phyloP scores from a whole-genome alignment of 2,888 invertebrate genomes.

The Leptinotarsa haldemani region DNA sequence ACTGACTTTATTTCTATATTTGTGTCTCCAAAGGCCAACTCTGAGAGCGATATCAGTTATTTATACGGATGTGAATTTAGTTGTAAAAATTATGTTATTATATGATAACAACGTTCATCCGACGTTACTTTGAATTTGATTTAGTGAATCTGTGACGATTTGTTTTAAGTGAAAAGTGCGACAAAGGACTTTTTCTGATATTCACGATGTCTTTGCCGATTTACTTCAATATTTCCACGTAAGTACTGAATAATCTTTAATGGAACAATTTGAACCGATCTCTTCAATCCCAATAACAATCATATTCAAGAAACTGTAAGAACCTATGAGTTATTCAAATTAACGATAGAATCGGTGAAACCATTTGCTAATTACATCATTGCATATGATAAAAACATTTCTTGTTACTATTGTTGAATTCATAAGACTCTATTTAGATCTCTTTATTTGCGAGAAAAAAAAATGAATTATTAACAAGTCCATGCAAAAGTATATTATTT shows the following conservation, averaged over 20 bases:
- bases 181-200: not conserved
- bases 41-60: conserved; percentile 36
- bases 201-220: conserved; percentile 32
- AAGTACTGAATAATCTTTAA: conserved; percentile 5
- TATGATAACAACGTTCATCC: not conserved
- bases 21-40: conserved; percentile 37
- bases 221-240: conserved; percentile 42
- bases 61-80: conserved; percentile 38
- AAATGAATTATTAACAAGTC: too few relatives aligned
- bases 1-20: conserved; percentile 35
- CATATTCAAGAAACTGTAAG: too few relatives aligned
- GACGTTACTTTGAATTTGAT: conserved; percentile 3
- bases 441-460: too few relatives aligned
- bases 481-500: too few relatives aligned
- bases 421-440: too few relatives aligned
- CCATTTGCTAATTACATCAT: too few relatives aligned
- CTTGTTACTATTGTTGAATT: too few relatives aligned
- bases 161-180: conserved; percentile 11
- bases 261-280: too few relatives aligned
- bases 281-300: too few relatives aligned
- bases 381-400: too few relatives aligned
- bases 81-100: conserved; percentile 30
- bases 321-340: too few relatives aligned
- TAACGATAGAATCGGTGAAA: too few relatives aligned
- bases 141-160: conserved; percentile 19